phyloP scores from a whole-genome alignment of 2,797 vertebrate species.

The Psittacula derbiana region DNA sequence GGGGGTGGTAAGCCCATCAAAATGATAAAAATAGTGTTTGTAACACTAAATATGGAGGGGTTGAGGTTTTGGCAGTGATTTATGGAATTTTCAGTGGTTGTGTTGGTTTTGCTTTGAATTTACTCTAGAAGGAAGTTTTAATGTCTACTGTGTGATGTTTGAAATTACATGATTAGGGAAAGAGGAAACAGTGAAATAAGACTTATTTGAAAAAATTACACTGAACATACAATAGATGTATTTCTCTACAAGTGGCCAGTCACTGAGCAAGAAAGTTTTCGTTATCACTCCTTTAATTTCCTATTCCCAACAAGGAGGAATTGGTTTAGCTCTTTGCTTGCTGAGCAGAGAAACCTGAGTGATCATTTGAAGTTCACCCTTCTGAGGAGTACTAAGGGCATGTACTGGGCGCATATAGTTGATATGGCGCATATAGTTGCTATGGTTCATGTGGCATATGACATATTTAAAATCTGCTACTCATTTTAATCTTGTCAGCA shows the following conservation, averaged over 20 bases:
- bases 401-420: not conserved
- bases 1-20: not conserved
- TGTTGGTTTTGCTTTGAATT: conserved; percentile 18
- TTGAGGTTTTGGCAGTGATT: not conserved
- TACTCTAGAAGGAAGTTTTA: not conserved
- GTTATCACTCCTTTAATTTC: not conserved
- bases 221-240: not conserved
- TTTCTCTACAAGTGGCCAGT: not conserved
- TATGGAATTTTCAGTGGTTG: not conserved
- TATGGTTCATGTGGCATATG: not conserved
- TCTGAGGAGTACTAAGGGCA: not conserved
- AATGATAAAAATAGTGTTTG: not conserved
- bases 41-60: not conserved
- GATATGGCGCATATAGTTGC: too few species aligned
- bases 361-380: not conserved
- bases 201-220: not conserved
- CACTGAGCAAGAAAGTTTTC: not conserved
- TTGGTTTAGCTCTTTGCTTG: not conserved
- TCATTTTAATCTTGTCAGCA: not conserved
- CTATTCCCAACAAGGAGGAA: not conserved
- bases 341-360: not conserved
- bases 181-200: not conserved
- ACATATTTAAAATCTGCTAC: not conserved
- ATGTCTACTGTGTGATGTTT: not conserved
- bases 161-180: not conserved